A percentile compares a stretch with the other conserved stretches of the same genome.
Evolutionary conservation across 2,113 vertebrate genomes (phyloP).

Genomic region (Pollachius pollachius): DNA sequence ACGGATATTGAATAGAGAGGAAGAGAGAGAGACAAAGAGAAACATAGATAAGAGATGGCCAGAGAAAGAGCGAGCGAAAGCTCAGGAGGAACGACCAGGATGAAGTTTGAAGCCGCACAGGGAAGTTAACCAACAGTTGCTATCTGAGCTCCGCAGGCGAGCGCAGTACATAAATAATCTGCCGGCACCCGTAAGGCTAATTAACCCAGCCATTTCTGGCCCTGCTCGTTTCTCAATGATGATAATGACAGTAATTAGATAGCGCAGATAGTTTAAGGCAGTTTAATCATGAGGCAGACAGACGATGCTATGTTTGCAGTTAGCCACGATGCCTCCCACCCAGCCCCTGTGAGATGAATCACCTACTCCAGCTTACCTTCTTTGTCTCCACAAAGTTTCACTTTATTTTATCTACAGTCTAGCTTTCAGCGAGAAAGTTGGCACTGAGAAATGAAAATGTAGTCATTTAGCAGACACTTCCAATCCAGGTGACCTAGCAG

Average conservation of each 20-base stretch:
- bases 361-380: slow-evolving; percentile 9
- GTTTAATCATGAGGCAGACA: slow-evolving; percentile 65
- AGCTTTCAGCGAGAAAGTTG: not conserved
- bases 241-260: slow-evolving; percentile 78
- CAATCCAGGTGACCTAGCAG: too few species aligned
- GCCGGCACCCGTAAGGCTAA: slow-evolving; percentile 63
- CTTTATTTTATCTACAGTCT: not conserved
- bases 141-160: slow-evolving; percentile 61
- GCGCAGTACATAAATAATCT: slow-evolving; percentile 61
- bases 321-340: slow-evolving; percentile 24
- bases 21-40: slow-evolving; percentile 12
- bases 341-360: slow-evolving; percentile 14
- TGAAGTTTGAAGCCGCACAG: slow-evolving; percentile 8
- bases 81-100: slow-evolving; percentile 1
- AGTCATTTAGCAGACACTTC: too few species aligned
- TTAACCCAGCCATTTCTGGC: slow-evolving; percentile 66
- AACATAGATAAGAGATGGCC: not conserved
- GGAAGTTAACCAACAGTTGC: slow-evolving; percentile 41
- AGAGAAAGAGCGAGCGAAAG: not conserved
- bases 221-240: slow-evolving; percentile 66
- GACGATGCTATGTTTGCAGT: slow-evolving; percentile 35
- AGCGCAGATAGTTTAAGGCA: slow-evolving; percentile 67
- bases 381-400: slow-evolving; percentile 19
- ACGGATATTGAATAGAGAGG: slow-evolving; percentile 8
- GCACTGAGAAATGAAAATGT: too few species aligned